phyloP scores from a whole-genome alignment of 1,140 invertebrate species.

The Camponotus vicinus region DNA sequence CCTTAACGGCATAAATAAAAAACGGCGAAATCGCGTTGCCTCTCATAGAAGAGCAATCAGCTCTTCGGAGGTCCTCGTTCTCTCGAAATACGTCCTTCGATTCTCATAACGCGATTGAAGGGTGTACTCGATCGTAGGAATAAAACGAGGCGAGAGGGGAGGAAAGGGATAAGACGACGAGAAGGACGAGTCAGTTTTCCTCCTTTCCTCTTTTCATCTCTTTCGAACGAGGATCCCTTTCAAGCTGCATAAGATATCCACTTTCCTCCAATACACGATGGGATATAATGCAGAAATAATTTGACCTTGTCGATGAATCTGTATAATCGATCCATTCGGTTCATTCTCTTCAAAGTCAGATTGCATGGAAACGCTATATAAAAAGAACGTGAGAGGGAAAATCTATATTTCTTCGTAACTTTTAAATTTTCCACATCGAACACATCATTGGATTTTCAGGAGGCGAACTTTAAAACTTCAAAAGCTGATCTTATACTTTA shows the following conservation, averaged over 20 bases:
- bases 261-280: constrained; percentile 34
- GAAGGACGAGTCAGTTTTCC: constrained; percentile 2
- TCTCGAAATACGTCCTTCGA: constrained; percentile 32
- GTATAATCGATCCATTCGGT: constrained; percentile 29
- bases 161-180: neutral
- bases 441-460: neutral
- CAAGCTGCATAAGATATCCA: constrained; percentile 50
- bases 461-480: neutral
- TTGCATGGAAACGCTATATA: neutral
- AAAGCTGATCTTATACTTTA: neutral
- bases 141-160: constrained; percentile 8
- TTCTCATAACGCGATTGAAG: constrained; percentile 52
- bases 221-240: constrained; percentile 38
- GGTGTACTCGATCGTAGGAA: constrained; percentile 32
- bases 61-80: neutral
- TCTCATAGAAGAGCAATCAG: constrained; percentile 20
- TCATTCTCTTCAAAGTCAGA: neutral
- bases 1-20: neutral
- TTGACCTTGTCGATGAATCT: constrained; percentile 33
- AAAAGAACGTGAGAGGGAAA: neutral
- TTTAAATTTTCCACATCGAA: constrained; percentile 16
- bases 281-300: constrained; percentile 47
- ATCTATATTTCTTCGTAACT: neutral
- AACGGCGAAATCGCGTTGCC: constrained; percentile 26
- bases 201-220: constrained; percentile 41